Conservation (phyloP, 2,113 vertebrate species). For the Pogona vitticeps region DNA sequence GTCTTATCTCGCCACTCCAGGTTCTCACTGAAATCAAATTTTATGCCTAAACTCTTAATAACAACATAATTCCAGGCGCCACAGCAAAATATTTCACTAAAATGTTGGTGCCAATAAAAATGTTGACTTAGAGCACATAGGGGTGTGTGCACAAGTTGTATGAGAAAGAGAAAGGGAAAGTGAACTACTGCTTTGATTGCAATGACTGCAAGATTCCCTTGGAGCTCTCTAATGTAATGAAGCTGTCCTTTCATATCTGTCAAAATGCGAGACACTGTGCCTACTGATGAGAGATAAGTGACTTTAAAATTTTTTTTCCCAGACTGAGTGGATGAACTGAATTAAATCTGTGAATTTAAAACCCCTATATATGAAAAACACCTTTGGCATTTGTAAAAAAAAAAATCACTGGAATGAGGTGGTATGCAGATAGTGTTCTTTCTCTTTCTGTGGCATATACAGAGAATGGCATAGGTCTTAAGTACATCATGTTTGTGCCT, state of each 20-base stretch:
- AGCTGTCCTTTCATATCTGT: constrained; percentile 51
- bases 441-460: background rate
- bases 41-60: background rate
- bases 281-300: constrained; percentile 53
- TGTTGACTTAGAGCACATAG: background rate
- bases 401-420: background rate
- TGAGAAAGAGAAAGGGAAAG: background rate
- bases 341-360: constrained; percentile 44
- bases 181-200: constrained; percentile 2
- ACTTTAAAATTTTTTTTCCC: constrained; percentile 6
- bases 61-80: background rate
- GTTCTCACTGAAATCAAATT: background rate
- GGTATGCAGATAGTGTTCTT: background rate
- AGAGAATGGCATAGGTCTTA: background rate
- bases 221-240: constrained; percentile 26
- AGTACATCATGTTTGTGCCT: background rate
- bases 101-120: background rate
- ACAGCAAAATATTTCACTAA: background rate
- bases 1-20: background rate
- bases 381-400: constrained; percentile 27
- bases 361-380: constrained; percentile 13
- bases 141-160: no score
- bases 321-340: constrained; percentile 16
- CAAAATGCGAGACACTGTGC: constrained; percentile 51
- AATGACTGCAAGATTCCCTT: constrained; percentile 51